Evolutionary conservation across 2,888 invertebrate species (phyloP), one percentile per base, ranked within the genome.

Genomic region (Scaptomyza flava): DNA sequence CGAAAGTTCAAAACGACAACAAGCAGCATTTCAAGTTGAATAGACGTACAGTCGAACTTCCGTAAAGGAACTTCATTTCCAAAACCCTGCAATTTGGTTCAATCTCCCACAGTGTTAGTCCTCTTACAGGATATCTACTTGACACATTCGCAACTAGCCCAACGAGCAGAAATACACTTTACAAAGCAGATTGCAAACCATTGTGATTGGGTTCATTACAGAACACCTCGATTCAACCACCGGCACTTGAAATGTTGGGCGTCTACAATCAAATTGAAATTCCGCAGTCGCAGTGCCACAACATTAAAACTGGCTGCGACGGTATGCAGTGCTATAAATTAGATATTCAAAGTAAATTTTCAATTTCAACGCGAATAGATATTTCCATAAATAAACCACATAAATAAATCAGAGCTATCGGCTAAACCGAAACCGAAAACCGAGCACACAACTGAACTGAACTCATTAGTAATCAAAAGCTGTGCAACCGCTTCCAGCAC

Each of bases 391-490:
- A 88, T 84, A 84, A 84, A 86, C 58, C 78, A 75, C 86, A 84
- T 84, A 84, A 84, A 84, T 84, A 84, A 84, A 84, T 87, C 86
- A 84, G 88, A 79, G 82, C 88, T 82, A 69, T 67, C 76, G 68
- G 60, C 62, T 59, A 69, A 69, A 68, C 68, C 43, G 53, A 65
- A 71, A 60, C 52, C 30, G 43, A 69, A 68, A 57, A 56, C 52
- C 42, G 58, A 54, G 45, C 52, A 45, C 56, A 11, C 31, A 74
- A 68, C 62, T 66, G 48, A 68, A 69, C 68, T 65, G 57, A 65
- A 72, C 81, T 88, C 88, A 84, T 84, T 84, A 88, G 84, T 84
- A 84, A 84, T 83, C 84, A 80, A 88, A 80, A 88, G 87, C 64
- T 83, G 84, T 84, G 80, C 82, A 68, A 56, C 59, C 42, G 52